Evolutionary conservation across 2,888 invertebrate genomes (phyloP).

Genomic region (Tinea pellionella): DNA sequence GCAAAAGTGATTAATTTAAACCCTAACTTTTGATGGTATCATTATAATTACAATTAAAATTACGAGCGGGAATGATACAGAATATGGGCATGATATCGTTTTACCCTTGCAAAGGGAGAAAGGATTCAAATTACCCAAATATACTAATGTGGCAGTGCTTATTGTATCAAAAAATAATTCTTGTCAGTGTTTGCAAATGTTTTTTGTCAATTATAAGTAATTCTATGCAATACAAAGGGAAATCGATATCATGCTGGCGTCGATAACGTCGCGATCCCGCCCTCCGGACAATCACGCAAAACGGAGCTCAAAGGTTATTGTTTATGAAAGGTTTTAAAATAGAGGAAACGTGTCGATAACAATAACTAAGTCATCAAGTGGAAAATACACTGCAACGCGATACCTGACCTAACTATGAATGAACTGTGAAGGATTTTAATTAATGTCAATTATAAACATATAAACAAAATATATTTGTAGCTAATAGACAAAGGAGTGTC

Average conservation of each 20-base stretch:
- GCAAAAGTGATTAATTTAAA: slow-evolving; percentile 10
- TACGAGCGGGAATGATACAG: slow-evolving; percentile 54
- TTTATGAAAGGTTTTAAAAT: neutral
- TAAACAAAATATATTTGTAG: too few species aligned
- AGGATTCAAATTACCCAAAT: neutral
- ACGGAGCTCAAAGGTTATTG: slow-evolving; percentile 29
- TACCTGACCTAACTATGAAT: slow-evolving; percentile 2
- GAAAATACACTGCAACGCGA: slow-evolving; percentile 5
- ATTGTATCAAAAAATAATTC: neutral
- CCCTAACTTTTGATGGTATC: slow-evolving; percentile 27
- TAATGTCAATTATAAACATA: slow-evolving; percentile 3
- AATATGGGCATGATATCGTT: slow-evolving; percentile 41
- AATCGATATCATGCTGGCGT: neutral
- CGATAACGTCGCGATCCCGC: slow-evolving; percentile 33
- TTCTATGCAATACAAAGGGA: neutral
- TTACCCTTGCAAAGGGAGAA: slow-evolving; percentile 21
- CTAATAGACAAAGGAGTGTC: too few species aligned
- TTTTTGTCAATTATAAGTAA: too few species aligned
- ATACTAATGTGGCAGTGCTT: neutral
- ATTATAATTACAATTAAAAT: slow-evolving; percentile 38
- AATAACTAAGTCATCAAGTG: neutral
- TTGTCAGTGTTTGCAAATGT: too few species aligned
- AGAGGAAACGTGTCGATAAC: neutral
- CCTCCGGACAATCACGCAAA: slow-evolving; percentile 36
- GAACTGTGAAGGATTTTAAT: slow-evolving; percentile 5